These are phyloP conservation scores for Sebastes nivosus DNA, from an alignment of 2,797 vertebrate genomes.

Conservation along the genomic window DNA sequence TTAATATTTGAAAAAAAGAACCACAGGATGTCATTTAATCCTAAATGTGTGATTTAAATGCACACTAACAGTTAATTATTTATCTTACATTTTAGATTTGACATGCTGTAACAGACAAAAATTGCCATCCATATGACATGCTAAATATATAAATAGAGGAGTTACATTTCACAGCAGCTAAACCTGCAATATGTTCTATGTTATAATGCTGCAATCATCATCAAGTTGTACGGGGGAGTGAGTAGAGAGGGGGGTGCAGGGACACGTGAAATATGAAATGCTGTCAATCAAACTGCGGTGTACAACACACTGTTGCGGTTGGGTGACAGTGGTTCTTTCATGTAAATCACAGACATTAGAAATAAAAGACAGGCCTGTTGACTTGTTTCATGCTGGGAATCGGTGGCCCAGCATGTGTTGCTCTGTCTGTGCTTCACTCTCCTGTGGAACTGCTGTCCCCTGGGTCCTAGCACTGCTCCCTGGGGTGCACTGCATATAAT, in stretches of 20 bases:
- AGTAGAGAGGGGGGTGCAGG: conserved; percentile 50
- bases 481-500: conserved; percentile 84
- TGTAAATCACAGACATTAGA: conserved; percentile 84
- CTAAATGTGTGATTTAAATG: conserved; percentile 7
- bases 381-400: conserved; percentile 82
- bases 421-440: conserved; percentile 82
- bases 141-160: conserved; percentile 43
- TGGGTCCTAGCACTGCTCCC: conserved; percentile 81
- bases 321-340: conserved; percentile 80
- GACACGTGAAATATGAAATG: conserved; percentile 79
- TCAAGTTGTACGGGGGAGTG: conserved; percentile 63
- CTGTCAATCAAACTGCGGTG: conserved; percentile 79
- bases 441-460: conserved; percentile 80
- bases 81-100: conserved; percentile 7
- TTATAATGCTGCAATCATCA: conserved; percentile 76
- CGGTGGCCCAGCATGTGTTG: conserved; percentile 83
- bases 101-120: conserved; percentile 4
- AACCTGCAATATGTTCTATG: conserved; percentile 67
- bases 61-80: conserved; percentile 10
- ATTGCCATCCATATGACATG: conserved; percentile 22
- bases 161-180: conserved; percentile 52
- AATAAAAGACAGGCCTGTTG: conserved; percentile 84
- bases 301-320: conserved; percentile 78
- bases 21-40: background rate
- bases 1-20: background rate